Base-by-base conservation (phyloP, 2,113 vertebrate genomes). In the Dissostichus mawsoni region DNA sequence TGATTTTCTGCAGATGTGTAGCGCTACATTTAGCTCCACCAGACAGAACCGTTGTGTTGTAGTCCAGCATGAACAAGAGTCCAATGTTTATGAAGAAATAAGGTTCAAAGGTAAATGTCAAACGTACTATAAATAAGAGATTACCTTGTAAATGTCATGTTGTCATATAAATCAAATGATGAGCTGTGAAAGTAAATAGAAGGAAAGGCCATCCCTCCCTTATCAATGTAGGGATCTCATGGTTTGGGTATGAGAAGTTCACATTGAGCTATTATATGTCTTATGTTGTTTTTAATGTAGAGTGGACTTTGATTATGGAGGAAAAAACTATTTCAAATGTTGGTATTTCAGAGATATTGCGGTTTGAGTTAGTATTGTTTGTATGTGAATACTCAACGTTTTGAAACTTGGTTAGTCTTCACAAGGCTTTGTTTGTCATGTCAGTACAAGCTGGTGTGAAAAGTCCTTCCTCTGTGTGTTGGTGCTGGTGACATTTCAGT, bases 71-170 rank as follows among this genome's bases (percentile, higher is more conserved):
- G 4, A 55, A 45, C 45, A 59, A 3, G 5, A 48, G 41, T 36
- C 36, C 23, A 20, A 2, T 77, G 23, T 85, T 82, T 78, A 66
- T 69, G 20, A 55, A 65, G 47, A 82, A 76, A 23, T 11, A 16
- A 14, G 48, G 66, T 67, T 64, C 23, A 77, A 56, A 55, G 58
- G 77, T 16, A 83, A 80, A 76, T 55, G 50, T 16, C 64, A 64
- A 67, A 76, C 0, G 3, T 18, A 17, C 48, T 68, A 68, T 72
- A 72, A 87, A 89, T 79, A 70, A 65, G 23, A 75, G 76, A 85
- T 85, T 76, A 77, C 70, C 69, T 67, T 45, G 69, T 56, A 84
- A 79, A 89, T 83, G 85, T 72, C 81, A 76, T 52, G 52, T 78
- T 84, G 76, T 88, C 72, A 63, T 65, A 56, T 64, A 78, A 82